Conservation (phyloP, 64 coral and sea anemone genomes). For the Orbicella faveolata region DNA sequence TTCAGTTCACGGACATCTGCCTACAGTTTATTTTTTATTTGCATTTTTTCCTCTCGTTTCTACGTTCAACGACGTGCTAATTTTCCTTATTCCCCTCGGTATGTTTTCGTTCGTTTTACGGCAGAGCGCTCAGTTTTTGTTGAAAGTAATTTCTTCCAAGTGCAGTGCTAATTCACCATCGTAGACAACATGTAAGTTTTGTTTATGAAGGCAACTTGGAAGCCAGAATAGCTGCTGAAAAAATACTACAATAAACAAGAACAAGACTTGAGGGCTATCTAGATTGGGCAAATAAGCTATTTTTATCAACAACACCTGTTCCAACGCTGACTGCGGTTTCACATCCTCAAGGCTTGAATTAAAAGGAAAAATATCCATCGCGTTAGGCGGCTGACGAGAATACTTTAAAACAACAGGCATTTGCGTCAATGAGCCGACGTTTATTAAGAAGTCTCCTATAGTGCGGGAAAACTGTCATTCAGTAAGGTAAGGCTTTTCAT, state of each 20-base stretch:
- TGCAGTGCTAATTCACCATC: neutral
- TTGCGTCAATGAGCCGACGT: neutral
- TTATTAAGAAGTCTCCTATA: neutral
- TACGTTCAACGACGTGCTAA: neutral
- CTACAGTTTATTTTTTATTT: neutral
- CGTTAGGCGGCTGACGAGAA: neutral
- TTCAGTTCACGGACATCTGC: neutral
- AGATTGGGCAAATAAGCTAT: slow-evolving; percentile 18
- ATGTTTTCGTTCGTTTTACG: neutral
- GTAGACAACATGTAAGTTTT: neutral
- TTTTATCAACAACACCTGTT: slow-evolving; percentile 30
- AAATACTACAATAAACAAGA: neutral
- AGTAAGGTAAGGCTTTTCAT: neutral
- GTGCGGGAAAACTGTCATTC: neutral
- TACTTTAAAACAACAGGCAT: neutral
- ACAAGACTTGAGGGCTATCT: neutral
- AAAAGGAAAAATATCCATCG: slow-evolving; percentile 7
- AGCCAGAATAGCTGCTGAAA: neutral
- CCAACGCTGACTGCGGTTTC: neutral
- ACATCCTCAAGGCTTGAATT: neutral
- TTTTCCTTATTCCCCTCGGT: neutral
- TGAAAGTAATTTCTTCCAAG: neutral
- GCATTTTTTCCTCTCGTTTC: neutral
- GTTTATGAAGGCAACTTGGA: neutral
- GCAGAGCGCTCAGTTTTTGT: neutral